phyloP scores from a whole-genome alignment of 2,113 vertebrate species.

The Heliornis fulica region DNA sequence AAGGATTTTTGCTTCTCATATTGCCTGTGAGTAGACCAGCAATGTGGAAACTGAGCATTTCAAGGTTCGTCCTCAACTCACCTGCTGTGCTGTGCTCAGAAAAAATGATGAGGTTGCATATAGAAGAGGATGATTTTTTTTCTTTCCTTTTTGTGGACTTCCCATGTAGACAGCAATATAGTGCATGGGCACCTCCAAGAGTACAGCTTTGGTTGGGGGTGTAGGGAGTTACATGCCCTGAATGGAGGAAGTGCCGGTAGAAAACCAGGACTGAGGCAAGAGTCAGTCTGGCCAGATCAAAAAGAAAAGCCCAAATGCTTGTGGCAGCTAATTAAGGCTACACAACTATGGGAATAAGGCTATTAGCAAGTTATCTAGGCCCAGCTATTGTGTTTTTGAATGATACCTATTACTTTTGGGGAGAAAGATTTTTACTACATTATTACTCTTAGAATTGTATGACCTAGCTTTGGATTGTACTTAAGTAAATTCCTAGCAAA shows the following conservation, averaged over 20 bases:
- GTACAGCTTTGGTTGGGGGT: not conserved
- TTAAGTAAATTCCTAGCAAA: not conserved
- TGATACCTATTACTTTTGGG: not conserved
- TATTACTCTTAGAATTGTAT: not conserved
- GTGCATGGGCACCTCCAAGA: not conserved
- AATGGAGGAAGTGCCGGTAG: not conserved
- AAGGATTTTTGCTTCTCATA: not conserved
- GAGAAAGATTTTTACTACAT: not conserved
- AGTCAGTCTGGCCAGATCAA: not conserved
- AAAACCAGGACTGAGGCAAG: not conserved
- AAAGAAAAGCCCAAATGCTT: not conserved
- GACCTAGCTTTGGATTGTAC: not conserved
- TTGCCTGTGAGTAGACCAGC: not conserved
- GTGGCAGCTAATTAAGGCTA: not conserved
- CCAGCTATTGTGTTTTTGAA: not conserved
- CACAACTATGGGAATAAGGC: rapidly evolving
- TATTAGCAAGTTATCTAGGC: not conserved
- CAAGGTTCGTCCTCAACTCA: not conserved
- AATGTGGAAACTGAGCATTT: not conserved
- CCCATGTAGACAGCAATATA: not conserved
- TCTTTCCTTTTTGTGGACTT: not conserved
- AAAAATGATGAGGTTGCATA: not conserved
- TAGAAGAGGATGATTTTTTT: not conserved
- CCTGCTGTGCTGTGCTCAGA: not conserved
- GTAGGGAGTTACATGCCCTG: not conserved